A percentile compares a stretch with the other conserved stretches of the same genome.
Conservation (phyloP, 2,113 vertebrate species). For the Poeciliopsis occidentalis region DNA sequence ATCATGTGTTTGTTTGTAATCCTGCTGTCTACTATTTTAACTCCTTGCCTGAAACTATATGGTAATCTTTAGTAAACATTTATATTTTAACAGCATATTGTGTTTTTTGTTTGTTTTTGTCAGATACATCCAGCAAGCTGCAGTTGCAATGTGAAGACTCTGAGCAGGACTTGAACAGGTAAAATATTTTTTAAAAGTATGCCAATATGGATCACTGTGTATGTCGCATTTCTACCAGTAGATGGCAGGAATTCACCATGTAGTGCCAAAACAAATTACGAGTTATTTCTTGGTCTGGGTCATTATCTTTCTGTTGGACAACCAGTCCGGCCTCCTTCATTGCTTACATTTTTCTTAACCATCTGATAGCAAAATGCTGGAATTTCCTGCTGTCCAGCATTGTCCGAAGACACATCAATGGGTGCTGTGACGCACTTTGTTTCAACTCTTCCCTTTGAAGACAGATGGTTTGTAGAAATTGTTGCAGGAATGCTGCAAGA, state of each 20-base stretch:
- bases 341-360: not conserved
- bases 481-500: not conserved
- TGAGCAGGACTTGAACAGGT: constrained; percentile 71
- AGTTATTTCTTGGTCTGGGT: not conserved
- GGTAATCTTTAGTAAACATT: too few species aligned
- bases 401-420: not conserved
- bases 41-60: not conserved
- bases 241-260: constrained; percentile 47
- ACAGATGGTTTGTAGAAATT: too few species aligned
- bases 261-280: not conserved
- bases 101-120: too few species aligned
- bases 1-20: not conserved
- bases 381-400: not conserved
- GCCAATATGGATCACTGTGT: not conserved
- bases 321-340: not conserved
- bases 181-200: not conserved
- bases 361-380: not conserved
- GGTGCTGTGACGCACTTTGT: not conserved
- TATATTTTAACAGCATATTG: too few species aligned
- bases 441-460: not conserved
- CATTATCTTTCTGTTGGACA: not conserved
- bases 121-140: constrained; percentile 66
- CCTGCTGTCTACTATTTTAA: not conserved
- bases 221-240: constrained; percentile 33
- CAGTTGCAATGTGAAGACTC: constrained; percentile 75